A percentile compares a stretch with the other conserved stretches of the same genome.
Conservation (phyloP, 2,888 invertebrate species). For the Cerastoderma edule region DNA sequence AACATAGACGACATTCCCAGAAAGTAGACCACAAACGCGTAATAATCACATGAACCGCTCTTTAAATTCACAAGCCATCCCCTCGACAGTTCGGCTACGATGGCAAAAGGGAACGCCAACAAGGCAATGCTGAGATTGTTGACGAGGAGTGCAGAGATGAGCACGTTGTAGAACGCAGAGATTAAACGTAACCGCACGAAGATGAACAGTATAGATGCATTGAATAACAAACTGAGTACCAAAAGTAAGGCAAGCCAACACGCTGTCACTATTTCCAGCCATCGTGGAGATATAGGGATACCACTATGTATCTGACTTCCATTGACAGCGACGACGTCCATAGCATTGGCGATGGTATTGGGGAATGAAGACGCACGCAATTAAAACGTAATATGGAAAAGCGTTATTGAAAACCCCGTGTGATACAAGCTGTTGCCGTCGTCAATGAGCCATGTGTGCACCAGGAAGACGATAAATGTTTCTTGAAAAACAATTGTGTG, state of each 20-base stretch:
- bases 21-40: constrained; percentile 23
- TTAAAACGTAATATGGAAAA: too few species aligned
- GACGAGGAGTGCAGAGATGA: constrained; percentile 1
- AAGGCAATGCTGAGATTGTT: constrained; percentile 10
- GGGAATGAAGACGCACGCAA: too few species aligned
- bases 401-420: too few species aligned
- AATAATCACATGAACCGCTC: background rate
- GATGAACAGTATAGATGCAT: background rate
- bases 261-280: background rate
- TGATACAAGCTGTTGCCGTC: too few species aligned
- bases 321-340: too few species aligned
- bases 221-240: background rate
- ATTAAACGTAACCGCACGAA: background rate
- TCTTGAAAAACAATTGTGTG: too few species aligned
- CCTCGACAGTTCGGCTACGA: constrained; percentile 25
- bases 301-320: too few species aligned
- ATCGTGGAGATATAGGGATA: too few species aligned
- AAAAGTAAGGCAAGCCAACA: background rate
- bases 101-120: background rate
- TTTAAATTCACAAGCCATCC: constrained; percentile 14
- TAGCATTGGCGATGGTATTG: too few species aligned
- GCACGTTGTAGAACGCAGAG: background rate
- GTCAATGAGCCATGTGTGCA: too few species aligned
- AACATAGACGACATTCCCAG: constrained; percentile 19
- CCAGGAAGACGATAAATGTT: too few species aligned